Evolutionary conservation across 2,888 invertebrate genomes (phyloP).

Genomic region (Brachyopa scutellaris): DNA sequence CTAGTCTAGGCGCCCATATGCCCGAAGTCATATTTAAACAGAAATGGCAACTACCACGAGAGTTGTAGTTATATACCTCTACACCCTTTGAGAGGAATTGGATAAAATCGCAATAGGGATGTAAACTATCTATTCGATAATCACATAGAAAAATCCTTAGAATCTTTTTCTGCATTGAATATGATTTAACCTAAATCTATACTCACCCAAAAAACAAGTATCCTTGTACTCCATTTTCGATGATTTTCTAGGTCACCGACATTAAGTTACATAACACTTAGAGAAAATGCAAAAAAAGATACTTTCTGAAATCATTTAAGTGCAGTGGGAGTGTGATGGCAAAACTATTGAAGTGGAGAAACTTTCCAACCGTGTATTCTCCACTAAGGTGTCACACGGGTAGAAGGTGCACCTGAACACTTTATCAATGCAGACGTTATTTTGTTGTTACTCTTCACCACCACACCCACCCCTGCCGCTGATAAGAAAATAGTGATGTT

Average conservation of each 20-base stretch:
- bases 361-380: background rate
- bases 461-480: background rate
- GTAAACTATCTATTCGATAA: no score
- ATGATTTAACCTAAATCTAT: background rate
- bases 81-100: no score
- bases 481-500: background rate
- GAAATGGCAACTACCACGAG: no score
- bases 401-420: background rate
- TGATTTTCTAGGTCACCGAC: background rate
- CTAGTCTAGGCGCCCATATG: no score
- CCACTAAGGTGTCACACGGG: background rate
- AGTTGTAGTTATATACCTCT: no score
- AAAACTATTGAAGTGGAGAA: background rate
- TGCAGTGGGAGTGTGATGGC: background rate
- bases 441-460: conserved; percentile 9
- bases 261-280: conserved; percentile 2
- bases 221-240: background rate
- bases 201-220: background rate
- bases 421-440: background rate
- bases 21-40: no score
- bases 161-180: no score
- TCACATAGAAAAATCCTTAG: no score
- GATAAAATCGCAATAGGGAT: no score
- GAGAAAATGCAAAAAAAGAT: background rate
- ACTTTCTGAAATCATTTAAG: background rate